A percentile compares a stretch with the other conserved stretches of the same genome.
phyloP scores from a whole-genome alignment of 2,888 invertebrate species.

The Poecilobothrus nobilitatus region DNA sequence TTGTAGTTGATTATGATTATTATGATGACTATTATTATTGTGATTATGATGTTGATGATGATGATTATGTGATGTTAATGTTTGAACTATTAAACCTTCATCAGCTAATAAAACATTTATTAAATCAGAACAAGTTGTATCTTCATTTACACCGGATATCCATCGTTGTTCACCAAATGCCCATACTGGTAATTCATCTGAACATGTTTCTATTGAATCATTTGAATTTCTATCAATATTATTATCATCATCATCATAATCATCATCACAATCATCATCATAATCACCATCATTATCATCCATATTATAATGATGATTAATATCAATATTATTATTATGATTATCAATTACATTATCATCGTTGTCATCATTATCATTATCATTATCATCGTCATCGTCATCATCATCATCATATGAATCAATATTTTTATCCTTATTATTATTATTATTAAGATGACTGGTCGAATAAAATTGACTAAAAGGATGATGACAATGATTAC shows the following conservation, averaged over 20 bases:
- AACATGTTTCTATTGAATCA: slow-evolving; percentile 31
- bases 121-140: slow-evolving; percentile 72
- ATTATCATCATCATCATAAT: slow-evolving; percentile 17
- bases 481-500: background rate
- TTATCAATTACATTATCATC: background rate
- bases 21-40: background rate
- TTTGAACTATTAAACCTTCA: slow-evolving; percentile 33
- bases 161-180: slow-evolving; percentile 68
- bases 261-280: slow-evolving; percentile 6
- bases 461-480: background rate
- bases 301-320: too few species aligned
- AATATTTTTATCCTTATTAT: background rate
- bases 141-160: slow-evolving; percentile 67
- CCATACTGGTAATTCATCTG: slow-evolving; percentile 64
- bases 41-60: slow-evolving; percentile 27
- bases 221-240: slow-evolving; percentile 29
- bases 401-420: slow-evolving; percentile 4
- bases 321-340: too few species aligned
- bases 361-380: background rate
- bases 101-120: slow-evolving; percentile 60
- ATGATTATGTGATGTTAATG: slow-evolving; percentile 13
- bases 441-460: background rate
- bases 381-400: background rate
- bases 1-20: slow-evolving; percentile 11
- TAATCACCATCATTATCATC: background rate